These are phyloP conservation scores for Acanthosepion esculentum DNA, from an alignment of 2,888 invertebrate species.

Conservation along the genomic window DNA sequence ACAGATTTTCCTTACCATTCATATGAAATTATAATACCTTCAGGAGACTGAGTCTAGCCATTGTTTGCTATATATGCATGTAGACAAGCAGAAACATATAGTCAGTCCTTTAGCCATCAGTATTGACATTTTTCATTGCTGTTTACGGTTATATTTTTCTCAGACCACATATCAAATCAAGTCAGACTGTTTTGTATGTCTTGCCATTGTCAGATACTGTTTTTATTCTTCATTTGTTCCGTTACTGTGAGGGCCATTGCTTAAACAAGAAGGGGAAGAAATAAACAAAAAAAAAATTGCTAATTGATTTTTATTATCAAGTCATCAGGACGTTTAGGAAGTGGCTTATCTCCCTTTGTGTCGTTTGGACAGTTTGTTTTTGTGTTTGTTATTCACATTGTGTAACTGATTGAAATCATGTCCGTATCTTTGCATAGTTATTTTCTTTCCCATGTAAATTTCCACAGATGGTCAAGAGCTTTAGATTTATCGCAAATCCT, in stretches of 20 bases:
- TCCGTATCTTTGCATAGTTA: neutral
- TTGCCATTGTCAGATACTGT: neutral
- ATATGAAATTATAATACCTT: neutral
- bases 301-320: constrained; percentile 33
- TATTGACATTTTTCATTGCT: constrained; percentile 2
- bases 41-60: neutral
- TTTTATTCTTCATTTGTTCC: neutral
- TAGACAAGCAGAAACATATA: neutral
- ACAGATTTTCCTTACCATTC: neutral
- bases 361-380: neutral
- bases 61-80: neutral
- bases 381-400: neutral
- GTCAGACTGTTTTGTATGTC: neutral
- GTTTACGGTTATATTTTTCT: neutral
- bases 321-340: neutral
- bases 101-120: neutral
- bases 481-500: neutral
- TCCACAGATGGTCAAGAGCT: constrained; percentile 6
- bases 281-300: neutral
- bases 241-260: neutral
- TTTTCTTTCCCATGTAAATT: neutral
- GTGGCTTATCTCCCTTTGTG: constrained; percentile 33
- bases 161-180: neutral
- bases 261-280: neutral
- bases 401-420: neutral